Evolutionary conservation across 2,113 vertebrate species (phyloP).

Genomic region (Lagenorhynchus albirostris): DNA sequence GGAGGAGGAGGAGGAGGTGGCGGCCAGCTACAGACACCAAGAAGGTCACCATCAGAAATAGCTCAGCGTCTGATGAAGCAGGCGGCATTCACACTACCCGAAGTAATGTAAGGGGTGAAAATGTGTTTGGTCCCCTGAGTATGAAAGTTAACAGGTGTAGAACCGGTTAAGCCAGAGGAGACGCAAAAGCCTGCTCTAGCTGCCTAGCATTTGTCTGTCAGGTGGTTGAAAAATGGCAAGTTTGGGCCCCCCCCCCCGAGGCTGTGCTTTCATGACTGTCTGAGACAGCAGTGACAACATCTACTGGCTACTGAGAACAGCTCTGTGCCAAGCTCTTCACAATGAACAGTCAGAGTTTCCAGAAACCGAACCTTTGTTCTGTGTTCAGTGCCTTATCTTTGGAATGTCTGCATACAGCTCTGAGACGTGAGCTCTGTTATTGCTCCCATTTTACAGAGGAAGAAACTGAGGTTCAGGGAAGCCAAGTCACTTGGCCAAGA

Average conservation of each 20-base stretch:
- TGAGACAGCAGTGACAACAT: background rate
- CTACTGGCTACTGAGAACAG: background rate
- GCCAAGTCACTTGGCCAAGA: background rate
- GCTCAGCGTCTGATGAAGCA: background rate
- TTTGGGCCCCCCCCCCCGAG: accelerated
- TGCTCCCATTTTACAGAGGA: background rate
- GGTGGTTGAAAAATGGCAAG: background rate
- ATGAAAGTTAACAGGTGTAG: background rate
- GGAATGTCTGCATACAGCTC: background rate
- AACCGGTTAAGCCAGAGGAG: background rate
- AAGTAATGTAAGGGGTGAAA: background rate
- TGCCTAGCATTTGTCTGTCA: background rate
- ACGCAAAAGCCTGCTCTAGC: background rate
- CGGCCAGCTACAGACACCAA: slow-evolving; percentile 14
- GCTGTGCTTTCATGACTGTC: background rate
- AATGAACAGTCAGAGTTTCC: background rate
- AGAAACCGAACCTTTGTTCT: background rate
- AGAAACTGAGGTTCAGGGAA: background rate
- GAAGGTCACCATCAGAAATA: slow-evolving; percentile 45
- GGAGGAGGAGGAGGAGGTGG: background rate
- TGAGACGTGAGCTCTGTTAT: accelerated
- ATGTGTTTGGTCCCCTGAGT: background rate
- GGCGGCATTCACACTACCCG: background rate
- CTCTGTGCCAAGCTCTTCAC: background rate
- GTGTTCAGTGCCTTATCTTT: background rate